Base-by-base conservation (phyloP, 2,113 vertebrate species). In the Strix aluco region DNA sequence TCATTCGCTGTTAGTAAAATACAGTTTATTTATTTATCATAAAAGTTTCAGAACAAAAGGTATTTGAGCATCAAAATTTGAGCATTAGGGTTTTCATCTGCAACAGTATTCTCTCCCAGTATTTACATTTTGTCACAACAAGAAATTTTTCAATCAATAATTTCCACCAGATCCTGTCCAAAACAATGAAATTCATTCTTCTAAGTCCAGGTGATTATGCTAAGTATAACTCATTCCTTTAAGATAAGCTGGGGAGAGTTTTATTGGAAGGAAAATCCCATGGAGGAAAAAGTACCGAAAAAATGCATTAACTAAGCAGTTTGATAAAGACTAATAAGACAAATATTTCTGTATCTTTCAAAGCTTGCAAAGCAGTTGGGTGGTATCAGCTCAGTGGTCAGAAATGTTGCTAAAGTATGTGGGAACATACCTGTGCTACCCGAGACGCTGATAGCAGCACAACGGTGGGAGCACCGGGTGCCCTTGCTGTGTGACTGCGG, bases 401-500 rank as follows among this genome's bases (percentile, higher is more conserved):
- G 84, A 90, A 81, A 38, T 38, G 57, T 13, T 73, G 42, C 30
- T 81, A 13, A 55, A 90, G 58, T 58, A 11, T 15, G 51, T 62
- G 69, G 38, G 69, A 81, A 32, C 55, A 8, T 51, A 25, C 36
- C 63, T 90, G 90, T 82, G 34, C 54, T 82, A 73, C 25, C 38
- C 0, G 3, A 59, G 81, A 20, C 2, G 6, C 65, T 87, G 84
- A 29, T 3, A 40, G 72, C 29, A 89, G 3, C 4, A 1, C 51
- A 49, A 0, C 0, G 2, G 40, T 57, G 72, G 67, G 40, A 81
- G 11, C 21, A 65, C 12, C 0, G 3, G 51, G 26, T 73, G 23
- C 27, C 25, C 17, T 20, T 30, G 62, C 26, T 75, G 26, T 57
- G 26, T 55, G 54, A 26, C 29, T 83, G 63, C 1, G 2, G 21